Percentiles rank a stretch among this genome's conserved stretches.
phyloP scores from a whole-genome alignment of 2,888 invertebrate genomes.

The Sympetrum striolatum region DNA sequence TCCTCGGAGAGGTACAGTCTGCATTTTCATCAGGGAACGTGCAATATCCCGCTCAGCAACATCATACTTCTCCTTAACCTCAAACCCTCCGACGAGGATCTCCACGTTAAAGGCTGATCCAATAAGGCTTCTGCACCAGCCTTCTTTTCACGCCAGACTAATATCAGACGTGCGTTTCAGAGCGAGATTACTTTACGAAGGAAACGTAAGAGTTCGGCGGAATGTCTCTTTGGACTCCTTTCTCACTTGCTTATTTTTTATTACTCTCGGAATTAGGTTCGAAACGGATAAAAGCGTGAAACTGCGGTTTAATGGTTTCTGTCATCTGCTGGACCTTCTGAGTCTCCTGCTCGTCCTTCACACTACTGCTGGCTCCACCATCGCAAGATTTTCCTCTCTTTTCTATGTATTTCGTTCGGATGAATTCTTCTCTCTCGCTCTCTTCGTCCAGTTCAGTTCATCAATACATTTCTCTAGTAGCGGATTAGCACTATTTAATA shows the following conservation, averaged over 20 bases:
- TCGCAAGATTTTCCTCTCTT: no score
- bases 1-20: background rate
- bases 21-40: background rate
- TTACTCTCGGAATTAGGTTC: background rate
- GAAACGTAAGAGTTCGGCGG: background rate
- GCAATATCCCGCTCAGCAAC: background rate
- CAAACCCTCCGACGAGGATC: background rate
- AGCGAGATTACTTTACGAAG: background rate
- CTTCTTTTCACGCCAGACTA: background rate
- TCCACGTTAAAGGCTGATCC: background rate
- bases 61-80: background rate
- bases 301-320: background rate
- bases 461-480: no score
- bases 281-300: background rate
- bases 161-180: background rate
- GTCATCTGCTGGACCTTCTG: background rate
- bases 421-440: no score
- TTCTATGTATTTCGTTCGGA: no score
- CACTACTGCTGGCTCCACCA: background rate
- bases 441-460: no score
- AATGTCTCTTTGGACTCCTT: background rate
- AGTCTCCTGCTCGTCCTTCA: background rate
- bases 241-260: background rate
- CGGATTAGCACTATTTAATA: no score
- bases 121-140: background rate